Evolutionary conservation across 2,888 invertebrate species (phyloP), one percentile per base, ranked within the genome.

Genomic region (Polyploca ridens): DNA sequence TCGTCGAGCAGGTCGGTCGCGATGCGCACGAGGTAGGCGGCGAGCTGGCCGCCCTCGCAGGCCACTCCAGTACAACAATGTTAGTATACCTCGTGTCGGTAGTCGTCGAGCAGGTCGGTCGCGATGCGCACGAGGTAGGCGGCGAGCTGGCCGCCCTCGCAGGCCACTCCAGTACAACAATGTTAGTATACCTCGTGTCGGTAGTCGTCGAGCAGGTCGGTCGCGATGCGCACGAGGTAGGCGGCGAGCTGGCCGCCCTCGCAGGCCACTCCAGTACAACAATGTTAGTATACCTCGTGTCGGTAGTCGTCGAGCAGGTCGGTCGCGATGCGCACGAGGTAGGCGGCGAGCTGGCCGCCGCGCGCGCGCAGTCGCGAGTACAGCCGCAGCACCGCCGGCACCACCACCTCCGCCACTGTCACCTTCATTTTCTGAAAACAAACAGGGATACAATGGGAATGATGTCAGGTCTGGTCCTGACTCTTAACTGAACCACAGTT

Each of bases 341-440:
- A 93, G 4, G 86, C 79, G 58, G 88, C 82, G 10, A 95, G 76
- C 70, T 94, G 90, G 0, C 94, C 93, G 64, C 89, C 89, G 73
- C 82, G 73, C 58, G 78, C 38, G n/a, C 94, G 94, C 75, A 96
- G 81, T 69, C 95, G 94, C 64, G 94, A 91, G 85, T 96, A 95
- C 69, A 97, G 91, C 16, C 95, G 94, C 69, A 96, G 91, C 67
- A 96, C 94, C 10, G 95, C 94, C 35, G 96, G 97, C 41, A 97
- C 94, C 72, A 97, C 87, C 75, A 95, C 95, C 74, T 96, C 96
- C 8, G 96, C 94, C 13, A 96, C 95, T 63, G 96, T 95, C 69
- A 94, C 94, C 83, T 96, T 96, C 88, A 96, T 94, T 84, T 94
- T 94, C 89, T 95, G 84, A 5, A 5, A 74, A 68, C 57, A 54